Conservation (phyloP, 64 coral and sea anemone species). For the Acropora tenuis region DNA sequence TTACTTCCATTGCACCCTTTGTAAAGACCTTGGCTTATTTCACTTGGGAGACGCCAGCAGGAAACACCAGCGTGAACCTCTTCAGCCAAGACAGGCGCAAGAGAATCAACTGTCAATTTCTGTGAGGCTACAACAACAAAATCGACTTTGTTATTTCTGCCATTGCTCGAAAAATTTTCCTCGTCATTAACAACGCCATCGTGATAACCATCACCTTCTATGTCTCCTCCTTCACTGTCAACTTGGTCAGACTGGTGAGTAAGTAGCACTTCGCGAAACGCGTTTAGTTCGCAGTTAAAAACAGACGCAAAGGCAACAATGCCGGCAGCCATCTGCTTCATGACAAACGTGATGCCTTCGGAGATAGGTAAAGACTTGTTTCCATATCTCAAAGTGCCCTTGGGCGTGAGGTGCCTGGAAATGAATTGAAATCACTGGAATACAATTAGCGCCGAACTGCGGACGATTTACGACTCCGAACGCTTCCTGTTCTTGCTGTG, state of each 20-base stretch:
- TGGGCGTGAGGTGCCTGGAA: too few species aligned
- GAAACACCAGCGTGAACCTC: neutral
- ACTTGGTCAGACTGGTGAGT: neutral
- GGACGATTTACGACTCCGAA: too few species aligned
- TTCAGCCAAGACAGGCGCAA: neutral
- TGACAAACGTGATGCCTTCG: neutral
- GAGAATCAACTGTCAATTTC: too few species aligned
- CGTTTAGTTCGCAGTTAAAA: neutral
- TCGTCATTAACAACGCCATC: neutral
- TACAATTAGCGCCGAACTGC: too few species aligned
- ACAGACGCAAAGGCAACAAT: too few species aligned
- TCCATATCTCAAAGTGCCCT: too few species aligned
- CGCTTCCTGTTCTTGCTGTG: too few species aligned
- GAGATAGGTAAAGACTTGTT: neutral
- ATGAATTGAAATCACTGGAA: too few species aligned
- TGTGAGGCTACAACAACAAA: too few species aligned
- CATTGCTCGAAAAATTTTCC: neutral
- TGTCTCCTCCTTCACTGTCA: neutral
- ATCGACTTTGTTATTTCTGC: neutral
- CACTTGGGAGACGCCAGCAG: slow-evolving; percentile 45
- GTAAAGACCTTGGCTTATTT: slow-evolving; percentile 44
- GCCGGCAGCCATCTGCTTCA: neutral
- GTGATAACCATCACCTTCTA: neutral
- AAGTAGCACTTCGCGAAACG: slow-evolving; percentile 8
- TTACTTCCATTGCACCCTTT: slow-evolving; percentile 78